Conservation (phyloP, 2,888 invertebrate species). For the Stramonita haemastoma region DNA sequence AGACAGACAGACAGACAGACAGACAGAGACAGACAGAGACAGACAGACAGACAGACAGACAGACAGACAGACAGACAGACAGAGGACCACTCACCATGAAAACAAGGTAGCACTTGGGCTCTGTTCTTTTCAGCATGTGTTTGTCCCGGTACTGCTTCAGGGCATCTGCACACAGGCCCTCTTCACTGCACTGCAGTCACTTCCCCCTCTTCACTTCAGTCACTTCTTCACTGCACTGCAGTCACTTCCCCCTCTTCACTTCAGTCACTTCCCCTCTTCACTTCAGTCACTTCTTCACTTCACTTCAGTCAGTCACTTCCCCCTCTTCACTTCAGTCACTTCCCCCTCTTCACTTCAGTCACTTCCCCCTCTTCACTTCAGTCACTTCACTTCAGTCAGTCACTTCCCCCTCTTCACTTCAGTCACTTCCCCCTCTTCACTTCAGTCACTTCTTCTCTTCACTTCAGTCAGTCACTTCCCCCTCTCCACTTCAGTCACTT, state of each 20-base stretch:
- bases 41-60: background rate
- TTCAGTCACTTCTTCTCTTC: no score
- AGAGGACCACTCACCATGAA: slow-evolving; percentile 85
- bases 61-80: background rate
- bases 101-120: slow-evolving; percentile 91
- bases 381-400: no score
- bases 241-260: no score
- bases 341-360: background rate
- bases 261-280: no score
- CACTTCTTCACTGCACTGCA: no score
- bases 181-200: no score
- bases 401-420: no score
- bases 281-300: no score
- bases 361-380: no score
- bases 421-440: no score
- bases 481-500: no score
- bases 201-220: background rate
- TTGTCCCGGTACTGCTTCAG: slow-evolving; percentile 92
- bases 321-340: background rate
- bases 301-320: background rate
- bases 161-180: slow-evolving; percentile 81
- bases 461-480: no score
- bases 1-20: background rate
- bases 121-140: slow-evolving; percentile 94
- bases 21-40: background rate